A percentile compares a stretch with the other conserved stretches of the same genome.
Conservation (phyloP, 2,113 vertebrate species). For the Pimephales promelas region DNA sequence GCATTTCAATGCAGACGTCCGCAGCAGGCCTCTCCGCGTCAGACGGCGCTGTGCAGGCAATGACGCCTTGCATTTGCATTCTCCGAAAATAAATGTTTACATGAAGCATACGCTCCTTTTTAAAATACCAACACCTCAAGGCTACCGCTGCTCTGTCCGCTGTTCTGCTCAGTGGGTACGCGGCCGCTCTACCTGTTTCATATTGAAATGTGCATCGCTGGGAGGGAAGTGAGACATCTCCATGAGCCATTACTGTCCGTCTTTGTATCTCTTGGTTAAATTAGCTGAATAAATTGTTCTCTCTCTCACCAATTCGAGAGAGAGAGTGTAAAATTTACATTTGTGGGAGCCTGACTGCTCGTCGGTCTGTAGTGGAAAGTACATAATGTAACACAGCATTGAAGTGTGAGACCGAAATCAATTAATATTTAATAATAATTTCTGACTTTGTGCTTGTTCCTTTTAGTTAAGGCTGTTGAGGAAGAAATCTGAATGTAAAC, state of each 20-base stretch:
- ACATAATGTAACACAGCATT: slow-evolving; percentile 40
- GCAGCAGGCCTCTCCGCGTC: slow-evolving; percentile 53
- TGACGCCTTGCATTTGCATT: slow-evolving; percentile 42
- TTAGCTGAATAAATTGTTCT: slow-evolving; percentile 38
- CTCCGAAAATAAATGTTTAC: slow-evolving; percentile 42
- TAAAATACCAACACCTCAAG: slow-evolving; percentile 33
- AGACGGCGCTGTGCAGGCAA: slow-evolving; percentile 41
- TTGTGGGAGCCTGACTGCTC: slow-evolving; percentile 18
- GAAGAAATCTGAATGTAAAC: slow-evolving; percentile 52
- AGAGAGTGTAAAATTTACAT: slow-evolving; percentile 13
- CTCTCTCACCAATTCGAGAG: slow-evolving; percentile 36
- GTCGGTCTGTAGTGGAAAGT: not conserved
- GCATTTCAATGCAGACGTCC: slow-evolving; percentile 58
- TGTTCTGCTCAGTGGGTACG: not conserved
- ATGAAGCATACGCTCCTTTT: slow-evolving; percentile 30
- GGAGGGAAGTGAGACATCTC: not conserved
- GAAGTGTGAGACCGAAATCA: slow-evolving; percentile 37
- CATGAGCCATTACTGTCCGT: not conserved
- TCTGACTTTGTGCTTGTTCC: slow-evolving; percentile 37
- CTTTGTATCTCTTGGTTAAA: slow-evolving; percentile 28
- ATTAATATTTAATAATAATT: slow-evolving; percentile 52
- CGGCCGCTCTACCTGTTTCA: slow-evolving; percentile 15
- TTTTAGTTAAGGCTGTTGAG: slow-evolving; percentile 51
- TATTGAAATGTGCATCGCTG: slow-evolving; percentile 2
- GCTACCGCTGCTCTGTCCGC: not conserved